A percentile compares a stretch with the other conserved stretches of the same genome.
Conservation (phyloP, 2,888 invertebrate species). For the Octonoba sinensis region DNA sequence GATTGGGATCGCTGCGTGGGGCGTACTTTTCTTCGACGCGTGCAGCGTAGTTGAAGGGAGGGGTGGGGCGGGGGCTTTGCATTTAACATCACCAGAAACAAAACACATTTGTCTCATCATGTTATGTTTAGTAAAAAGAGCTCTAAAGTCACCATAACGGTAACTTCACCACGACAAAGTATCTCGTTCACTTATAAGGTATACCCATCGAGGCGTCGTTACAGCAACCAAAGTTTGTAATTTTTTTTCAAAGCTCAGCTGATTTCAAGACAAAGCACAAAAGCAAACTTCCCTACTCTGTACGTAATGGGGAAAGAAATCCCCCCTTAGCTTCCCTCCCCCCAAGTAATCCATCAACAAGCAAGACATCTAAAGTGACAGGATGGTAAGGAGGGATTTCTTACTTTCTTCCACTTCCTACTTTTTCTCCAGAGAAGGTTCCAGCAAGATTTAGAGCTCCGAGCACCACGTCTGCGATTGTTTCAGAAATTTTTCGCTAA, state of each 20-base stretch:
- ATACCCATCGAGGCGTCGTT: constrained; percentile 15
- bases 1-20: too few species aligned
- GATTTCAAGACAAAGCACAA: constrained; percentile 41
- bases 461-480: too few species aligned
- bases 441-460: background rate
- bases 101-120: too few species aligned
- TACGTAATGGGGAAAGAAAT: background rate
- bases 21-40: too few species aligned
- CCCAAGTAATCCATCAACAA: constrained; percentile 42
- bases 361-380: constrained; percentile 49
- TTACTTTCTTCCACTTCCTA: background rate
- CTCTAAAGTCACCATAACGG: too few species aligned
- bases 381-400: constrained; percentile 28
- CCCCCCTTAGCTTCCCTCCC: background rate
- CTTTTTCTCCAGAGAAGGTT: background rate
- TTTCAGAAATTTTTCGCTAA: constrained; percentile 27
- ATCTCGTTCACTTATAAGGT: too few species aligned
- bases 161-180: too few species aligned
- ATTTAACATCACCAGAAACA: too few species aligned
- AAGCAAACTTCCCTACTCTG: background rate
- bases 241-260: constrained; percentile 31
- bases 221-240: constrained; percentile 27
- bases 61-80: too few species aligned
- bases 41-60: too few species aligned
- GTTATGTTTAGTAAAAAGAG: too few species aligned